phyloP scores from a whole-genome alignment of 2,888 invertebrate species.

The Sussaba pulchella region DNA sequence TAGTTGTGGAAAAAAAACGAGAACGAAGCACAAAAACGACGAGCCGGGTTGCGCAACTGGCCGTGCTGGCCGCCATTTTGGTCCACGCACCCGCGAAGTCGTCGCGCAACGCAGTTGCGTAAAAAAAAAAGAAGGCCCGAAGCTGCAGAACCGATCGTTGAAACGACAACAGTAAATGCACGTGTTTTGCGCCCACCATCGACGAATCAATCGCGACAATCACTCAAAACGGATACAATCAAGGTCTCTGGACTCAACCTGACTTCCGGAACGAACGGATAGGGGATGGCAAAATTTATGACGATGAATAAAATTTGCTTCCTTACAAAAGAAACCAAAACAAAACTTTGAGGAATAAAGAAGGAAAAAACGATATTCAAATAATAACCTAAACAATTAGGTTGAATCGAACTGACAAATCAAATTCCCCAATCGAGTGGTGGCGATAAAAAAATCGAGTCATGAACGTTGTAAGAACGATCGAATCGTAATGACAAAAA shows the following conservation, averaged over 20 bases:
- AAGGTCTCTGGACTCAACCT: slow-evolving; percentile 18
- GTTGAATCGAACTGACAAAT: too few relatives aligned
- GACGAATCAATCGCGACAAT: slow-evolving; percentile 23
- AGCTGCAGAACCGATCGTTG: neutral
- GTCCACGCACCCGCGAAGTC: slow-evolving; percentile 62
- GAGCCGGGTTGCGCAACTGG: slow-evolving; percentile 68
- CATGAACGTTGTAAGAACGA: neutral
- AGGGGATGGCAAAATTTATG: neutral
- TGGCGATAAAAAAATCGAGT: neutral
- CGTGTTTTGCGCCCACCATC: slow-evolving; percentile 23
- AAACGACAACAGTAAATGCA: slow-evolving; percentile 7
- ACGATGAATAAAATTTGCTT: too few relatives aligned
- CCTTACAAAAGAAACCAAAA: too few relatives aligned
- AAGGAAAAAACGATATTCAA: too few relatives aligned
- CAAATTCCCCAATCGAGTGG: neutral
- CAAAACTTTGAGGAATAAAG: too few relatives aligned
- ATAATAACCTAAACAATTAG: too few relatives aligned
- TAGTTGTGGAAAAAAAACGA: slow-evolving; percentile 6
- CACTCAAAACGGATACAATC: slow-evolving; percentile 28
- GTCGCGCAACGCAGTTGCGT: neutral
- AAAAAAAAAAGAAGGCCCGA: neutral
- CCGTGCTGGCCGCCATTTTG: slow-evolving; percentile 68
- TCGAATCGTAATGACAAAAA: neutral
- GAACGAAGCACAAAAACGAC: slow-evolving; percentile 22
- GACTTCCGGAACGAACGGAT: neutral